A percentile compares a stretch with the other conserved stretches of the same genome.
Evolutionary conservation across 2,113 vertebrate genomes (phyloP).

Genomic region (Bungarus multicinctus): DNA sequence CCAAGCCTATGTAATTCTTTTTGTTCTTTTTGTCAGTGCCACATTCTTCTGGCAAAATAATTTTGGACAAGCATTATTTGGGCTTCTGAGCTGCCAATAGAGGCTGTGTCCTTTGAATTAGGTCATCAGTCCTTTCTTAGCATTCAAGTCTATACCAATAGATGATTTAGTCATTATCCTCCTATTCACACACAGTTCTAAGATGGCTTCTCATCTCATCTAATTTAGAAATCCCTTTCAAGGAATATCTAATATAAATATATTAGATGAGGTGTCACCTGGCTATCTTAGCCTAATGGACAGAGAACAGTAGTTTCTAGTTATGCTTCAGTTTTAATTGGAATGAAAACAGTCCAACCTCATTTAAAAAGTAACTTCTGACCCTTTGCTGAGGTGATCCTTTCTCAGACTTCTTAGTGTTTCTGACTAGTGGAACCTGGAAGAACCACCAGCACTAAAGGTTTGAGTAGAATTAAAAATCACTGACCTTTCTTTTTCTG

Average conservation of each 20-base stretch:
- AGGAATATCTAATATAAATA: background rate
- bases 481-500: background rate
- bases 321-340: background rate
- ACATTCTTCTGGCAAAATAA: background rate
- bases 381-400: background rate
- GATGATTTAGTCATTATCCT: background rate
- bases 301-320: background rate
- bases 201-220: background rate
- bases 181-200: background rate
- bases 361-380: background rate
- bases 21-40: background rate
- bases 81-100: background rate
- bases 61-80: background rate
- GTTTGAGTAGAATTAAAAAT: background rate
- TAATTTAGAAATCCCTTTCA: background rate
- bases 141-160: background rate
- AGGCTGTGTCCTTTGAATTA: background rate
- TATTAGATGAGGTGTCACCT: background rate
- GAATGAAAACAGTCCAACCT: background rate
- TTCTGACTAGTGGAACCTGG: background rate
- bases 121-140: background rate
- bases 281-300: background rate
- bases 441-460: background rate
- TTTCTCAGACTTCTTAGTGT: background rate
- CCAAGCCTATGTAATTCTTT: background rate